Conservation (phyloP, 2,888 invertebrate genomes). For the Acutogordius australiensis region DNA sequence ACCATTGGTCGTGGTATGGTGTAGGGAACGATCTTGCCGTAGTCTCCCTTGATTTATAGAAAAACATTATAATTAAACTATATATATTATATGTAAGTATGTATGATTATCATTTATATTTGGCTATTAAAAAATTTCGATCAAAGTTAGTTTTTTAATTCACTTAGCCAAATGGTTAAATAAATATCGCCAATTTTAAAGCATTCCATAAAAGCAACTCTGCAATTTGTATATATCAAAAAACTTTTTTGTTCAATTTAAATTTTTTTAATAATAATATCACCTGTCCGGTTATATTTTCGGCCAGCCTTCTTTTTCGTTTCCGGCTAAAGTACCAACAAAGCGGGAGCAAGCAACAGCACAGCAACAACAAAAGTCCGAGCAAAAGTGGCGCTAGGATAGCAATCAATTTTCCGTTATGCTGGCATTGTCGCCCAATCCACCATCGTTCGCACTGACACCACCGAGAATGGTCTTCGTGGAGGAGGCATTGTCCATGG, state of each 20-base stretch:
- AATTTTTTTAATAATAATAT: too few species aligned
- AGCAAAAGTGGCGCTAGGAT: conserved; percentile 1
- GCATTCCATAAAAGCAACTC: too few species aligned
- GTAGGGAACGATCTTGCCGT: not conserved
- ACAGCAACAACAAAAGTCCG: conserved; percentile 5
- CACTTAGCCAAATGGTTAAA: too few species aligned
- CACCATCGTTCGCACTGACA: conserved; percentile 11
- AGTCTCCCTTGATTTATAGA: not conserved
- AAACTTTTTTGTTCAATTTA: too few species aligned
- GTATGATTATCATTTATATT: too few species aligned
- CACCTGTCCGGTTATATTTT: too few species aligned
- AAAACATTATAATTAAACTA: too few species aligned
- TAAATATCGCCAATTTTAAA: too few species aligned
- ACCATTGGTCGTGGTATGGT: not conserved
- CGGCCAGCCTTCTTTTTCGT: not conserved
- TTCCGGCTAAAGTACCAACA: not conserved
- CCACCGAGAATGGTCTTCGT: not conserved
- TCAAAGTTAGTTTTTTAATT: too few species aligned
- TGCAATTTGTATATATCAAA: too few species aligned
- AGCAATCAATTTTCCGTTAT: not conserved
- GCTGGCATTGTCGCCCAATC: not conserved
- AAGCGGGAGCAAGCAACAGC: conserved; percentile 6
- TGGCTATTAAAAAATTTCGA: too few species aligned
- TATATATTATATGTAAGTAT: too few species aligned
- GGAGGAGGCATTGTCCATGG: not conserved